Base-by-base conservation (phyloP, 1,140 invertebrate genomes). In the Eriosoma lanigerum region DNA sequence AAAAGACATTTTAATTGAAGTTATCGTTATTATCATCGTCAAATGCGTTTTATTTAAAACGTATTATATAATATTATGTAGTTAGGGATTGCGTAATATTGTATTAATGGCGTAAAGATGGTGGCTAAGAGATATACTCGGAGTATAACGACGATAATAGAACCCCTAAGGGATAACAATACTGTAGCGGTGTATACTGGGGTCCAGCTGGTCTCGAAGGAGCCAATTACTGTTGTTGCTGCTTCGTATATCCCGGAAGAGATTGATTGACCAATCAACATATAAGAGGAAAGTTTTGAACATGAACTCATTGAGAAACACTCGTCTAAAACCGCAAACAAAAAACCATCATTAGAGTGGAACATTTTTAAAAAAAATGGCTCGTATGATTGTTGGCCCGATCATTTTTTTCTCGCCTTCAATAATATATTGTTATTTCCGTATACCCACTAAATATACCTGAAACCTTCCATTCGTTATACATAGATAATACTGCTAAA, bases 201-300 rank as follows among this genome's bases (percentile, higher is more conserved):
- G 68, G 68, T 72, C 68, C 48, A 52, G 48, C 68, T 50, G 68
- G 68, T 72, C 68, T 72, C 68, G 68, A 38, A 72, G 68, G 68
- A 72, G 68, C 68, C 68, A 72, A 72, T 72, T 72, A 72, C 68
- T 72, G 68, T 32, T 50, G 68, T 72, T 72, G 24, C 48, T 32
- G 52, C 52, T 1, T 50, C 46, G 26, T 72, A 52, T 68, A 68
- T 48, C 21, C 21, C 66, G 48, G 50, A 72, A 50, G 48, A 72
- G 68, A 72, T 72, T 52, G 68, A 72, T 72, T 72, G 68, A 52
- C 68, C 68, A 72, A 72, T 72, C 68, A 72, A 52, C 68, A 72
- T 52, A 52, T 72, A 52, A 72, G 46, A 26, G 29, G 24, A 72
- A 72, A 72, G 15, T 38, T 52, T 72, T 29, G 15, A 29, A 26